phyloP scores from a whole-genome alignment of 2,113 vertebrate species.

The Gasterosteus nipponicus region DNA sequence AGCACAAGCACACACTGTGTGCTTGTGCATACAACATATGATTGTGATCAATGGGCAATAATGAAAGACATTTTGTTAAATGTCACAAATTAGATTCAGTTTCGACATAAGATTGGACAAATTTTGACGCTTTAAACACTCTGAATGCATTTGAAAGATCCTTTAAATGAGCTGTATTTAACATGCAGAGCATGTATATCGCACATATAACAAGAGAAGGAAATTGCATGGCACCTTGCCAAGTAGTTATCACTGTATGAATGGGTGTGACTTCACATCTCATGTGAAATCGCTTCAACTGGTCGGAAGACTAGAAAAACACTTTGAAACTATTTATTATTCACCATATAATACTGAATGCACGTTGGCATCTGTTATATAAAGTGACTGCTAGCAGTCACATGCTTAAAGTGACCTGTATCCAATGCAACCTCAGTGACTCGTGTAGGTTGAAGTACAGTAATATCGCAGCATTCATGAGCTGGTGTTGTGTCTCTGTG shows the following conservation, averaged over 20 bases:
- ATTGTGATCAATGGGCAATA: conserved; percentile 36
- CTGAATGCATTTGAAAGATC: conserved; percentile 49
- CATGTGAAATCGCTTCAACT: no score
- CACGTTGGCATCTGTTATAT: background rate
- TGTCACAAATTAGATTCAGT: conserved; percentile 60
- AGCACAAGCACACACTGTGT: background rate
- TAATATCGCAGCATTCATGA: conserved; percentile 35
- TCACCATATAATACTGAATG: background rate
- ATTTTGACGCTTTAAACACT: conserved; percentile 44
- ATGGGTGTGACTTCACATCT: no score
- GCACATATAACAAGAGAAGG: background rate
- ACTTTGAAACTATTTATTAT: no score
- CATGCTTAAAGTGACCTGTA: background rate
- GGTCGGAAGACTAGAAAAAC: no score
- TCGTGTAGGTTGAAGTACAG: conserved; percentile 23
- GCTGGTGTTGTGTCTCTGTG: conserved; percentile 6
- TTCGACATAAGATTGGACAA: conserved; percentile 23
- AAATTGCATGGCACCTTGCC: background rate
- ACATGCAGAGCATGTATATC: background rate
- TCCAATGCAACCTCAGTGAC: conserved; percentile 4
- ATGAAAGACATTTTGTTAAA: conserved; percentile 66
- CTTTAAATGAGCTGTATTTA: conserved; percentile 25
- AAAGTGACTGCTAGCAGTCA: background rate
- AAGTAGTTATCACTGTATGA: no score
- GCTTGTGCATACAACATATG: conserved; percentile 26